Evolutionary conservation across 2,113 vertebrate species (phyloP), one percentile per base, ranked within the genome.

Genomic region (Macaca mulatta): DNA sequence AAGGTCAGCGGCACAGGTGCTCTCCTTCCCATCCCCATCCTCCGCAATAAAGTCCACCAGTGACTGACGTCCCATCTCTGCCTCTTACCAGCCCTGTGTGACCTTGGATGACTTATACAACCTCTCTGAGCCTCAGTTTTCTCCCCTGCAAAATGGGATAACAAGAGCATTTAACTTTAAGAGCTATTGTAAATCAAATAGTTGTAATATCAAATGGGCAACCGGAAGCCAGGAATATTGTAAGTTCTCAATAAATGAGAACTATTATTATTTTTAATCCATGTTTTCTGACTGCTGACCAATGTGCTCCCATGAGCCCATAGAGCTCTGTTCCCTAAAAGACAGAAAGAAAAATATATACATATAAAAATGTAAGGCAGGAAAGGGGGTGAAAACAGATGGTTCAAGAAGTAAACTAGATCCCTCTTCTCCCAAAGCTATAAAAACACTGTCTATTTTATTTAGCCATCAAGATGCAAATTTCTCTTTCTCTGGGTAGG

Each of bases 321-420:
- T 2, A 25, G 32, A 57, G 27, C 38, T 90, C 74, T 40, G 2
- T 23, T 93, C 7, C 64, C 83, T 43, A 38, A 86, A 27, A 89
- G 30, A 89, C 67, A 17, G 30, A 38, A 40, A 35, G 80, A 57
- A 83, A 45, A 43, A 72, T 11, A 40, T 14, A 52, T 89, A 85
- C 5, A 93, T 52, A n/a, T 59, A 45, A 23, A 89, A 83, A 87
- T 9, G 23, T 38, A 57, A 95, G 48, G 11, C 84, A 69, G n/a
- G 40, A 40, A 50, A 92, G 85, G 48, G 64, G 55, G 50, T 38
- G 84, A 93, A 91, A 87, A 0, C 79, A 88, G 77, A 89, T 48
- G 48, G 52, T 77, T 97, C 64, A 85, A 84, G 82, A 92, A 92
- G 30, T 32, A 43, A 95, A 90, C 35, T 27, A 61, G n/a, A 92